A percentile compares a stretch with the other conserved stretches of the same genome.
These are phyloP conservation scores for Drosophila atripex DNA, from an alignment of 2,888 invertebrate species.

Conservation along the genomic window DNA sequence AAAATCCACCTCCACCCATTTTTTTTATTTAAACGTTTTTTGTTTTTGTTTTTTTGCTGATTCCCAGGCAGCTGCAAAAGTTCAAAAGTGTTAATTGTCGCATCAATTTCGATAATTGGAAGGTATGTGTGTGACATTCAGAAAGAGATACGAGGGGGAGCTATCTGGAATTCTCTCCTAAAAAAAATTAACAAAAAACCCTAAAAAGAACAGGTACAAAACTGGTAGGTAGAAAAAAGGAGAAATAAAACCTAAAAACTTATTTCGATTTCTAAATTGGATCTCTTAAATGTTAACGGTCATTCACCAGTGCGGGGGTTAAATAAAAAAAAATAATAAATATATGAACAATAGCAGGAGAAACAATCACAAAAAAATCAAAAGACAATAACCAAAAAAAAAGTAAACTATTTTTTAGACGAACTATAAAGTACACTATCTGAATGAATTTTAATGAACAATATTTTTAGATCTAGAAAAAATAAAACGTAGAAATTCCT, in stretches of 20 bases:
- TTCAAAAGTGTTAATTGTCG: conserved; percentile 75
- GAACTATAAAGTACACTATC: conserved; percentile 1
- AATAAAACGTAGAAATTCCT: too few relatives aligned
- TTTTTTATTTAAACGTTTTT: neutral
- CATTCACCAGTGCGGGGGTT: conserved; percentile 59
- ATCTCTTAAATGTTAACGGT: conserved; percentile 68
- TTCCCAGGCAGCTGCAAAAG: conserved; percentile 38
- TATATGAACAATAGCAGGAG: conserved; percentile 36
- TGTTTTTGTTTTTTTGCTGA: neutral
- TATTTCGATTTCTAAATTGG: conserved; percentile 49
- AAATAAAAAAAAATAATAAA: conserved; percentile 19
- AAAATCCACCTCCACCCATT: neutral
- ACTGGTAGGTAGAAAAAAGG: neutral
- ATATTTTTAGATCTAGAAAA: neutral
- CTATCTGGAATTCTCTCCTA: neutral
- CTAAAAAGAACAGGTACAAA: conserved; percentile 18
- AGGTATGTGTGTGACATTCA: conserved; percentile 24
- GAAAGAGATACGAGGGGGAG: neutral
- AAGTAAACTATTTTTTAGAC: neutral
- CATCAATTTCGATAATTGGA: conserved; percentile 73
- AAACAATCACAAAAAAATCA: conserved; percentile 29
- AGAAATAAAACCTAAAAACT: conserved; percentile 41
- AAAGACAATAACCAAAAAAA: conserved; percentile 51
- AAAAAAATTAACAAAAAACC: neutral
- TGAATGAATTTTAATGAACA: neutral